Base-by-base conservation (phyloP, 2,113 vertebrate species). In the Pterocles orientalis region DNA sequence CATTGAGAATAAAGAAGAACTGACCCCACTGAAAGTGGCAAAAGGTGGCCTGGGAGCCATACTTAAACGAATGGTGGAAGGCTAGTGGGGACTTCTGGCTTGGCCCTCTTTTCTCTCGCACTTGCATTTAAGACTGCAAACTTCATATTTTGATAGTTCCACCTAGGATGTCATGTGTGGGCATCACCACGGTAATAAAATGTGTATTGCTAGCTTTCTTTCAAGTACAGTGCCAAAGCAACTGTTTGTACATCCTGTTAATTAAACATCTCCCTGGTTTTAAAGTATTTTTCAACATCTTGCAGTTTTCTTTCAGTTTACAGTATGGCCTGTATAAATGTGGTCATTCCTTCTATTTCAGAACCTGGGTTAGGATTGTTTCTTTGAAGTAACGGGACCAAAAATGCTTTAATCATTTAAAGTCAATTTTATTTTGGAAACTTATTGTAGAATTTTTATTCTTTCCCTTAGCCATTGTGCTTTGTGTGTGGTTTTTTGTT, bases 1-100 rank as follows among this genome's bases (percentile, higher is more conserved):
- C 96, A 98, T 99, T 90, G 99, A 99, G 94, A 99, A 99, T 97
- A 99, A 99, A 96, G 99, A 99, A 95, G 98, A 99, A 94, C 99
- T 99, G 97, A 99, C 99, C 3, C 99, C 99, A 6, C 94, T 99
- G 62, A 99, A 99, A 98, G 93, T 99, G 39, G 98, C 99, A 48
- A 99, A 98, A 94, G 98, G 98, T 20, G 97, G 98, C 33, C 97
- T 99, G 92, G 98, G 98, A 43, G 98, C 98, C 61, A 45, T 99
- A 61, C 98, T 99, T 21, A 98, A 97, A 69, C 98, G 98, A 88
- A 98, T 99, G 39, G 99, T 99, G 34, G 99, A 99, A 96, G 98
- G 98, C 82, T 99, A 98, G 95, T 60, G 33, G 60, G 64, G 36
- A 7, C 57, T 71, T 28, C 23, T 53, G 70, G 13, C 69, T 57